Conservation (phyloP, 1,140 invertebrate species). For the Drosophila mauritiana region DNA sequence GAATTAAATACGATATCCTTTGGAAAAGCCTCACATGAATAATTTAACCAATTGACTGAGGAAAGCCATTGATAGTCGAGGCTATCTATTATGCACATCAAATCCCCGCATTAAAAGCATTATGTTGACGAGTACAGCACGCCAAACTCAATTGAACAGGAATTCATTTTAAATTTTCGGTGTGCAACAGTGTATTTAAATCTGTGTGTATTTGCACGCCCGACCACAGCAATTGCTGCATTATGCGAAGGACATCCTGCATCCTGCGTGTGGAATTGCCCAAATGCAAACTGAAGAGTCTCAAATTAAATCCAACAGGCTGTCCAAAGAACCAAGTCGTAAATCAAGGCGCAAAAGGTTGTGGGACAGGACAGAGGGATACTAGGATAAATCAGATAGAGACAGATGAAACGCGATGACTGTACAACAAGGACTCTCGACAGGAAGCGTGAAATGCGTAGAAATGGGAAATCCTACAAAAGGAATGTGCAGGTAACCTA, state of each 20-base stretch:
- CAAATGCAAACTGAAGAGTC: slow-evolving; percentile 37
- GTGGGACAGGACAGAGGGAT: slow-evolving; percentile 1
- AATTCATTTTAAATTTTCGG: slow-evolving; percentile 57
- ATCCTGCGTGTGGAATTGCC: slow-evolving; percentile 21
- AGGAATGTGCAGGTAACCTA: slow-evolving; percentile 73
- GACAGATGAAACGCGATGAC: slow-evolving; percentile 51
- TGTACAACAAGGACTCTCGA: slow-evolving; percentile 67
- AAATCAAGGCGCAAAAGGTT: slow-evolving; percentile 38
- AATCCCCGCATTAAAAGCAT: background rate
- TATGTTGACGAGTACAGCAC: slow-evolving; percentile 1
- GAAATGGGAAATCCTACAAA: slow-evolving; percentile 66
- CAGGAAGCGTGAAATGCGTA: slow-evolving; percentile 72
- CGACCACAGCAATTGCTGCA: slow-evolving; percentile 45
- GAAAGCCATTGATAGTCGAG: background rate
- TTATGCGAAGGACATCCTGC: slow-evolving; percentile 31
- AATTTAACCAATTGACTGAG: background rate
- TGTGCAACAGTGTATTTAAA: slow-evolving; percentile 13
- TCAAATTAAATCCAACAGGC: slow-evolving; percentile 60
- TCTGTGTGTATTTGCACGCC: background rate
- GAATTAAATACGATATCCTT: too few species aligned
- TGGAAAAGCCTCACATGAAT: background rate
- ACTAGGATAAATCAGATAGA: background rate
- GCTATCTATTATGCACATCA: background rate
- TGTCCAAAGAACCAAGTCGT: slow-evolving; percentile 41
- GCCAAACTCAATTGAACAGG: slow-evolving; percentile 42